These are phyloP conservation scores for Tetragnatha versicolor DNA, from an alignment of 1,140 invertebrate genomes.

Conservation along the genomic window DNA sequence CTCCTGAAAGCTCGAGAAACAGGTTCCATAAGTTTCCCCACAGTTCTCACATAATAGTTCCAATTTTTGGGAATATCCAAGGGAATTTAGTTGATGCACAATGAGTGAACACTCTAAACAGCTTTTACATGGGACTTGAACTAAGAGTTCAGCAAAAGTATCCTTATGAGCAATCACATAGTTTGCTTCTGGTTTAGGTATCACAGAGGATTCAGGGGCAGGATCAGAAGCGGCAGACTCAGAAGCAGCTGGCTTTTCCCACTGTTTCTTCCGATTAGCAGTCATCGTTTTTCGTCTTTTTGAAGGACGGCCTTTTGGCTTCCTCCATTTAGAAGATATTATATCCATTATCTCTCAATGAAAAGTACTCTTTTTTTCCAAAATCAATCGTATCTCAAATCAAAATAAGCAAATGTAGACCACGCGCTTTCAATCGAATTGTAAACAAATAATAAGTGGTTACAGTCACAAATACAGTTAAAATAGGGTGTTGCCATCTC, in stretches of 20 bases:
- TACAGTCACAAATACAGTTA: not conserved
- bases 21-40: not conserved
- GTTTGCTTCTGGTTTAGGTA: not conserved
- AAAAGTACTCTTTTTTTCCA: not conserved
- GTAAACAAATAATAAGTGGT: not conserved
- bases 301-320: not conserved
- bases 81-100: not conserved
- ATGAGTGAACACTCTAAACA: not conserved
- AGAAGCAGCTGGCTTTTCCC: not conserved
- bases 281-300: not conserved
- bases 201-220: not conserved
- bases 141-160: not conserved
- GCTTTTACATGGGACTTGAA: not conserved
- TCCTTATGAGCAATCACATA: not conserved
- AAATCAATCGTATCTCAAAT: not conserved
- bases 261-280: not conserved
- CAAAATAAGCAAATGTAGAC: not conserved
- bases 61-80: not conserved
- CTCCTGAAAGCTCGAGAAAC: not conserved
- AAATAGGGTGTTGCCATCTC: not conserved
- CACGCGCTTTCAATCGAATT: not conserved
- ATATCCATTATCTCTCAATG: not conserved
- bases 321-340: not conserved
- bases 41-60: not conserved
- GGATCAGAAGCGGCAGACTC: not conserved